Conservation (phyloP, 92 coral and sea anemone genomes). For the Epizoanthus scotinus region DNA sequence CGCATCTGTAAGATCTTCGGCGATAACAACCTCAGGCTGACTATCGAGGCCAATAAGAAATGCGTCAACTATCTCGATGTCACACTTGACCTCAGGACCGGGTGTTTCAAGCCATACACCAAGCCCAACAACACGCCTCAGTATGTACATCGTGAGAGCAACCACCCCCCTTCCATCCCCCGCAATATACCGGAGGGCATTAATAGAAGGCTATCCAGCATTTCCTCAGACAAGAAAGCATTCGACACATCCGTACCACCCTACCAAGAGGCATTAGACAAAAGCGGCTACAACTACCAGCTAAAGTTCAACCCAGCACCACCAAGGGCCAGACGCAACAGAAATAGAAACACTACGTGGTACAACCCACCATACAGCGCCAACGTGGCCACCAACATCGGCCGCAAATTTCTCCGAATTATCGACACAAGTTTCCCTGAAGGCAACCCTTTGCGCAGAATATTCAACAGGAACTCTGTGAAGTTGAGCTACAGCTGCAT, state of each 20-base stretch:
- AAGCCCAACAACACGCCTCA: too few species aligned
- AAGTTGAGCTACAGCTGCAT: neutral
- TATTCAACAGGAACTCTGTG: conserved; percentile 6
- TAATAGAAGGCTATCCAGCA: too few species aligned
- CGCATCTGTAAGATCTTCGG: too few species aligned
- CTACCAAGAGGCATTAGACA: conserved; percentile 22
- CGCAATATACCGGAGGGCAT: too few species aligned
- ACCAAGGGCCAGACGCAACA: conserved; percentile 12
- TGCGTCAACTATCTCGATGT: too few species aligned
- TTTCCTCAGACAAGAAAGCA: too few species aligned
- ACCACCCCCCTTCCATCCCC: too few species aligned
- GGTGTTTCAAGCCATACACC: too few species aligned
- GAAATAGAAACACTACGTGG: neutral
- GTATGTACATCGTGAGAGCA: too few species aligned
- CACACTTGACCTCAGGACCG: too few species aligned
- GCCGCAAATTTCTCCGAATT: neutral
- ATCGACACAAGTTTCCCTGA: conserved; percentile 2
- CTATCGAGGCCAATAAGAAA: too few species aligned
- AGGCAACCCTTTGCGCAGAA: conserved; percentile 7
- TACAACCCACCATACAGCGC: neutral
- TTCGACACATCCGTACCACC: neutral
- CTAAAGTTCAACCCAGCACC: conserved; percentile 7
- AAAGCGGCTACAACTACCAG: conserved; percentile 9
- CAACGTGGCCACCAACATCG: conserved; percentile 11
- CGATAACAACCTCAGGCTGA: too few species aligned